phyloP scores from a whole-genome alignment of 2,888 invertebrate species.

The Lycophotia porphyrea region DNA sequence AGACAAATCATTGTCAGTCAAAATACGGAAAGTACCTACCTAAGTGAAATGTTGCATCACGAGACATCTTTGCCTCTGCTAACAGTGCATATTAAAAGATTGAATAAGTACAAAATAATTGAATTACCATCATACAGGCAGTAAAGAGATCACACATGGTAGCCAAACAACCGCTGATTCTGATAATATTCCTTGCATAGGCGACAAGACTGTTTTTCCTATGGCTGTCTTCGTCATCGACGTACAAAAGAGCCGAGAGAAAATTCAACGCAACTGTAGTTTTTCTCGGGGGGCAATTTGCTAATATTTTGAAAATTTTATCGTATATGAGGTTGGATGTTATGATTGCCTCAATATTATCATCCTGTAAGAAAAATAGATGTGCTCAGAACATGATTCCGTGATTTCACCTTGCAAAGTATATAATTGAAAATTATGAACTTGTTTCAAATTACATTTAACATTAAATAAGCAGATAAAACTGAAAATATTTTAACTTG shows the following conservation, averaged over 20 bases:
- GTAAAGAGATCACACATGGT: slow-evolving; percentile 79
- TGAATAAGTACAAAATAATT: background rate
- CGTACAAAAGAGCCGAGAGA: slow-evolving; percentile 75
- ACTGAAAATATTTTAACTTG: slow-evolving; percentile 78
- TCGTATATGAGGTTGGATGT: slow-evolving; percentile 78
- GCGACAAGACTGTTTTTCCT: slow-evolving; percentile 68
- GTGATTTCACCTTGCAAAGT: background rate
- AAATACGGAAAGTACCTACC: background rate
- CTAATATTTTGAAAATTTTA: slow-evolving; percentile 73
- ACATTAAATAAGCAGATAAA: slow-evolving; percentile 75
- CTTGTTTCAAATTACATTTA: slow-evolving; percentile 75
- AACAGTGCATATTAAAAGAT: background rate
- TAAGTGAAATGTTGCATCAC: background rate
- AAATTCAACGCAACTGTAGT: slow-evolving; percentile 78
- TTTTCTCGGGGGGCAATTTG: slow-evolving; percentile 71
- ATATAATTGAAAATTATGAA: too few species aligned
- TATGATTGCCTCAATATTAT: slow-evolving; percentile 72
- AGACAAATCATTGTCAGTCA: background rate
- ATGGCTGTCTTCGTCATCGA: slow-evolving; percentile 66
- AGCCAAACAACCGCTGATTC: slow-evolving; percentile 82
- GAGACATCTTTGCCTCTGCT: background rate
- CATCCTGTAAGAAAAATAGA: slow-evolving; percentile 70
- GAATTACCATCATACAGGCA: slow-evolving; percentile 79
- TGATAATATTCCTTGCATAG: slow-evolving; percentile 79
- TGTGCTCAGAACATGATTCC: background rate